Evolutionary conservation across 64 coral and sea anemone species (phyloP), one percentile per base, ranked within the genome.

Genomic region (Platygyra sinensis): DNA sequence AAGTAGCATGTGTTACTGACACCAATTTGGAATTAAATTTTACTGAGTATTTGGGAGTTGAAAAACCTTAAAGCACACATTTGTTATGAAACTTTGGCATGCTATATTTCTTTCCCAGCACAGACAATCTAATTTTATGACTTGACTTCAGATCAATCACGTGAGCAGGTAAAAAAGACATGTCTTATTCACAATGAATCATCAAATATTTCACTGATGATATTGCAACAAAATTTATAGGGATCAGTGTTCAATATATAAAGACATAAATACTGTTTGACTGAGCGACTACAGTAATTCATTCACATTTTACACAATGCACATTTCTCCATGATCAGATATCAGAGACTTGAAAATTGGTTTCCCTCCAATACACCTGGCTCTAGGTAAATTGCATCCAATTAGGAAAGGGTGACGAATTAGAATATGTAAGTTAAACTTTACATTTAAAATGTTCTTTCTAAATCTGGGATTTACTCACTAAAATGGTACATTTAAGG

Each of bases 161-260:
- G 17, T 18, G 29, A 54, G 22, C 14, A 25, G 22, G 10, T 24
- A 77, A 54, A 79, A 25, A 46, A 52, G 7, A 20, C 46, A 52
- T 55, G 50, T n/a, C 11, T 22, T 14, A 11, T 24, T 57, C 10
- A 38, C 7, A 50, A 50, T 77, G 36, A 77, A 50, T 77, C 74
- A 77, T 49, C 74, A 77, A 50, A 77, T 49, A 51, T 78, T 29
- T 79, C 14, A 27, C 0, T 49, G 10, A 10, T 2, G 24, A 55
- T 79, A 28, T 79, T 79, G 76, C 18, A 57, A 28, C 51, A 54
- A 29, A 12, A n/a, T n/a, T 69, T 69, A 69, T 7, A 69, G 0
- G n/a, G 65, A n/a, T 69, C 65, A 69, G 10, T 69, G 65, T 25
- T 69, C 65, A 69, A 69, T 69, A 69, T 69, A 69, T 69, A 69